Evolutionary conservation across 1,140 invertebrate species (phyloP).

Genomic region (Brachystomella parvula): DNA sequence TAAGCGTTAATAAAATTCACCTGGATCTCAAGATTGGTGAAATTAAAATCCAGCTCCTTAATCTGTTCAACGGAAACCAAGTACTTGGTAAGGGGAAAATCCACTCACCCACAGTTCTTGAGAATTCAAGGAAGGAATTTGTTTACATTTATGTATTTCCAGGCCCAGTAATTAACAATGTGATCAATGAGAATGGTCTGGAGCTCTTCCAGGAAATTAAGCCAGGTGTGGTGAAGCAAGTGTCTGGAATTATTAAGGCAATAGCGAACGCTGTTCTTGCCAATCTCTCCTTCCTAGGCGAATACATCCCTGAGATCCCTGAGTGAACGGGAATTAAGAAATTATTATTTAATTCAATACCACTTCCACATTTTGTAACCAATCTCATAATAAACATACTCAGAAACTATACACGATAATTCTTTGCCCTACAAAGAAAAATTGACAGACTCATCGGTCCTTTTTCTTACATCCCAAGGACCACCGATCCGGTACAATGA

Average conservation of each 20-base stretch:
- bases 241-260: constrained; percentile 20
- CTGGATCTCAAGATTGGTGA: constrained; percentile 20
- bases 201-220: constrained; percentile 27
- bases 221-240: constrained; percentile 17
- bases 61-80: constrained; percentile 26
- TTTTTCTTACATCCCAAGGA: too few species aligned
- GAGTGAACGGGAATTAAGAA: neutral
- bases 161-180: constrained; percentile 26
- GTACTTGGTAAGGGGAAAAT: constrained; percentile 15
- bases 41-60: constrained; percentile 21
- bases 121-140: neutral
- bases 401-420: too few species aligned
- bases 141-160: neutral
- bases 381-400: too few species aligned
- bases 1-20: constrained; percentile 21
- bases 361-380: too few species aligned
- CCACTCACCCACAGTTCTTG: neutral
- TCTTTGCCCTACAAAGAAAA: too few species aligned
- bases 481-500: too few species aligned
- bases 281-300: constrained; percentile 18
- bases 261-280: constrained; percentile 21
- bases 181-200: constrained; percentile 23
- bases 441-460: too few species aligned
- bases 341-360: too few species aligned
- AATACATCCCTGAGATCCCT: constrained; percentile 9